A percentile compares a stretch with the other conserved stretches of the same genome.
Conservation (phyloP, 2,113 vertebrate species). For the Zeus faber region DNA sequence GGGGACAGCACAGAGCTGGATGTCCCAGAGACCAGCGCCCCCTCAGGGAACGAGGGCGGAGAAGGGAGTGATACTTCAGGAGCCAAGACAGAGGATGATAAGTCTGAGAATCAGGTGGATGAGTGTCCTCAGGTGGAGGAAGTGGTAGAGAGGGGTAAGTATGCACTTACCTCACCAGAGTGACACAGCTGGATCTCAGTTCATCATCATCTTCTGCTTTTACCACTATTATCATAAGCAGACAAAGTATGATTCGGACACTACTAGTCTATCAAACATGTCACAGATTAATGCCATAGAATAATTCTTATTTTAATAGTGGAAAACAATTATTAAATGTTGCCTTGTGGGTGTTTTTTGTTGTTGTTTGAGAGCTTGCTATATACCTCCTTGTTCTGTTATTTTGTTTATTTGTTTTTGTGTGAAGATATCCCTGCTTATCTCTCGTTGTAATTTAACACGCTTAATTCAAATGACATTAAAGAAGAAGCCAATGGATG, state of each 20-base stretch:
- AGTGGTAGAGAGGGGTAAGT: slow-evolving; percentile 79
- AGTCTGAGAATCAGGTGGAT: slow-evolving; percentile 27
- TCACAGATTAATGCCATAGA: neutral
- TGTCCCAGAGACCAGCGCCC: slow-evolving; percentile 41
- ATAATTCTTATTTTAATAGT: slow-evolving; percentile 18
- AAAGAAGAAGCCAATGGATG: neutral
- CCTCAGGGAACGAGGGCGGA: slow-evolving; percentile 28
- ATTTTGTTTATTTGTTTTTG: slow-evolving; percentile 5
- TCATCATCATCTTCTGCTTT: too few species aligned
- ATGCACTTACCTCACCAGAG: slow-evolving; percentile 5
- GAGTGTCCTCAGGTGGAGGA: too few species aligned
- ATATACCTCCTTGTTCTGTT: neutral
- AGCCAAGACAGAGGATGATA: slow-evolving; percentile 15
- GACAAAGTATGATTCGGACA: too few species aligned
- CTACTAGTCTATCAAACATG: too few species aligned
- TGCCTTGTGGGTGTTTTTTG: neutral
- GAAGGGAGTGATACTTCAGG: slow-evolving; percentile 18
- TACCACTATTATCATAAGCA: neutral
- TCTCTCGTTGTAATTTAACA: slow-evolving; percentile 2
- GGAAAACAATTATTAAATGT: slow-evolving; percentile 33
- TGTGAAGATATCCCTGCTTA: neutral
- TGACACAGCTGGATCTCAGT: slow-evolving; percentile 12
- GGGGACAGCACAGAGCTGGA: slow-evolving; percentile 38
- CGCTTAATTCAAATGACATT: neutral
- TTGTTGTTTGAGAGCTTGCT: neutral